phyloP scores from a whole-genome alignment of 2,113 vertebrate genomes.

The Brienomyrus longianalis region DNA sequence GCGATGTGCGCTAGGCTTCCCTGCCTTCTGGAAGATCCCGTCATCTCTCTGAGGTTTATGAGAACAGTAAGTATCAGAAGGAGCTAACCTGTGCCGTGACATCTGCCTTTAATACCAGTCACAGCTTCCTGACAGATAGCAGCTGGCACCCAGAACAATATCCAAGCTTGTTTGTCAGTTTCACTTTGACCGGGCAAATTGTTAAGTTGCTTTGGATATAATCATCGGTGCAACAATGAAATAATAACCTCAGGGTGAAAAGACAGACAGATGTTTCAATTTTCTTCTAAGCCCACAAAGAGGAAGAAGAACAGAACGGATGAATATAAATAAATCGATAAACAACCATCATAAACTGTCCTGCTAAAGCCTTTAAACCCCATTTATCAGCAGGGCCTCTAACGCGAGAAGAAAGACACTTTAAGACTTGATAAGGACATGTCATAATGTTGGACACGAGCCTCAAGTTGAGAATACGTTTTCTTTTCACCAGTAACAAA shows the following conservation, averaged over 20 bases:
- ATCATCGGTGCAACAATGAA: background rate
- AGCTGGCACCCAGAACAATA: background rate
- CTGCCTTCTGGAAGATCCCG: background rate
- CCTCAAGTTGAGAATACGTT: background rate
- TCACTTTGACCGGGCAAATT: background rate
- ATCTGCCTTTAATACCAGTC: background rate
- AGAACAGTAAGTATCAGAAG: background rate
- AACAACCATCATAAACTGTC: background rate
- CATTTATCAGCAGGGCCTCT: background rate
- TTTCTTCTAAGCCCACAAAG: background rate
- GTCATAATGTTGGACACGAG: background rate
- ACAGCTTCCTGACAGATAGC: background rate
- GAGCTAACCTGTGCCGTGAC: background rate
- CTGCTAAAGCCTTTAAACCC: background rate
- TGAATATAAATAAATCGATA: background rate
- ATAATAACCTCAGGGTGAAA: background rate
- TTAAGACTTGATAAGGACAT: background rate
- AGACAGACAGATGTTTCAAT: background rate
- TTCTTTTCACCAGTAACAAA: background rate
- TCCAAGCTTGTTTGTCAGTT: background rate
- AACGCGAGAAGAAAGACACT: background rate
- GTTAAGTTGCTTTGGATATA: background rate
- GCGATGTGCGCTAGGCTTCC: background rate
- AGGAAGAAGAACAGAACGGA: background rate
- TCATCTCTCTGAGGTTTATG: background rate